Percentiles rank a stretch among this genome's conserved stretches.
Evolutionary conservation across 2,888 invertebrate species (phyloP).

Genomic region (Apamea sordens): DNA sequence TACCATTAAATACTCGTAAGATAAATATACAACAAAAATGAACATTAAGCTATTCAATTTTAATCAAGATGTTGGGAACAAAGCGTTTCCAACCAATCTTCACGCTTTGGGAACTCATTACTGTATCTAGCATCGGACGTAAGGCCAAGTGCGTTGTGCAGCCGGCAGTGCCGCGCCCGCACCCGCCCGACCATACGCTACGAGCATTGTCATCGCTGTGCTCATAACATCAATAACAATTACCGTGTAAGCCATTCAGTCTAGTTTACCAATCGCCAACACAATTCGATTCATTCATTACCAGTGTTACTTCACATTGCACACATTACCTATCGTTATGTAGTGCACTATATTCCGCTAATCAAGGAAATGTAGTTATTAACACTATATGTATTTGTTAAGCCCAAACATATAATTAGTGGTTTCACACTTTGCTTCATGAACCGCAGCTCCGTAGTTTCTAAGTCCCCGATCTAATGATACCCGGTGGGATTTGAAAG

Average conservation of each 20-base stretch:
- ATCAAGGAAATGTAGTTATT: conserved; percentile 51
- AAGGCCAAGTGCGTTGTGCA: conserved; percentile 70
- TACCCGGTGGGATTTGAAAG: conserved; percentile 58
- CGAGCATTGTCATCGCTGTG: conserved; percentile 24
- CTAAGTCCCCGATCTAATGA: conserved; percentile 52
- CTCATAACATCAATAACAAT: conserved; percentile 6
- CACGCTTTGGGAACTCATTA: conserved; percentile 76
- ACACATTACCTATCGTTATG: conserved; percentile 61
- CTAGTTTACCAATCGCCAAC: conserved; percentile 21
- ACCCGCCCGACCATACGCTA: conserved; percentile 67
- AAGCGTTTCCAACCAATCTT: conserved; percentile 75
- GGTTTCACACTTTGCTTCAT: conserved; percentile 57
- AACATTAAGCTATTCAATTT: conserved; percentile 74
- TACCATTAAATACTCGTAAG: conserved; percentile 64
- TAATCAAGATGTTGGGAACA: conserved; percentile 76
- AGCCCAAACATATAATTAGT: conserved; percentile 50
- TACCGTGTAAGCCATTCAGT: background rate
- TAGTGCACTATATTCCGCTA: conserved; percentile 34
- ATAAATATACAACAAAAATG: conserved; percentile 72
- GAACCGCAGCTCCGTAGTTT: conserved; percentile 62
- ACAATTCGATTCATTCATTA: conserved; percentile 28
- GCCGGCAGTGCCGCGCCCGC: conserved; percentile 21
- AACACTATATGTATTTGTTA: conserved; percentile 46
- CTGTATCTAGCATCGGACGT: conserved; percentile 67
- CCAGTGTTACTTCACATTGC: conserved; percentile 25